Conservation (phyloP, 2,888 invertebrate genomes). For the Parnassius apollo region DNA sequence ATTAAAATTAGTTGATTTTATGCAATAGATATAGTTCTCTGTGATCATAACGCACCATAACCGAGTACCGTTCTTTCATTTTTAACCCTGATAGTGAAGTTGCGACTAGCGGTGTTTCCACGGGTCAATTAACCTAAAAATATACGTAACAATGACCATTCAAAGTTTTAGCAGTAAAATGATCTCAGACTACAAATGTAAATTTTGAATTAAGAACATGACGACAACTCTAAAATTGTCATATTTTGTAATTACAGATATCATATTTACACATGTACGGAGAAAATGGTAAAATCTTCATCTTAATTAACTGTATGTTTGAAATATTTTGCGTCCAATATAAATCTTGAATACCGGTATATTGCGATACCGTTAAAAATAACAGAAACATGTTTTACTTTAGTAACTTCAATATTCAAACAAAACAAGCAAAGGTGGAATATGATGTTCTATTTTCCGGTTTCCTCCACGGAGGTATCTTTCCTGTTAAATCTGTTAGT, state of each 20-base stretch:
- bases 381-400: no score
- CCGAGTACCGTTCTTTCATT: constrained; percentile 26
- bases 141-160: constrained; percentile 24
- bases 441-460: no score
- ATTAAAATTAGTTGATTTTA: background rate
- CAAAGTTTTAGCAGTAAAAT: constrained; percentile 19
- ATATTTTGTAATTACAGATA: no score
- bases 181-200: constrained; percentile 1
- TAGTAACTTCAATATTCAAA: no score
- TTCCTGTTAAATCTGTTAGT: no score
- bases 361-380: background rate
- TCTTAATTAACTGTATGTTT: no score
- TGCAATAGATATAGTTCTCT: constrained; percentile 23
- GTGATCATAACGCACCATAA: constrained; percentile 27
- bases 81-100: constrained; percentile 25
- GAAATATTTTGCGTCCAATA: no score
- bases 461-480: no score
- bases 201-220: background rate
- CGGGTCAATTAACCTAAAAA: constrained; percentile 29
- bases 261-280: no score
- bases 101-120: constrained; percentile 26
- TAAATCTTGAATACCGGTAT: background rate
- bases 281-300: no score
- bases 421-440: no score
- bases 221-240: no score